Evolutionary conservation across 2,113 vertebrate genomes (phyloP).

Genomic region (Misgurnus mizolepis): DNA sequence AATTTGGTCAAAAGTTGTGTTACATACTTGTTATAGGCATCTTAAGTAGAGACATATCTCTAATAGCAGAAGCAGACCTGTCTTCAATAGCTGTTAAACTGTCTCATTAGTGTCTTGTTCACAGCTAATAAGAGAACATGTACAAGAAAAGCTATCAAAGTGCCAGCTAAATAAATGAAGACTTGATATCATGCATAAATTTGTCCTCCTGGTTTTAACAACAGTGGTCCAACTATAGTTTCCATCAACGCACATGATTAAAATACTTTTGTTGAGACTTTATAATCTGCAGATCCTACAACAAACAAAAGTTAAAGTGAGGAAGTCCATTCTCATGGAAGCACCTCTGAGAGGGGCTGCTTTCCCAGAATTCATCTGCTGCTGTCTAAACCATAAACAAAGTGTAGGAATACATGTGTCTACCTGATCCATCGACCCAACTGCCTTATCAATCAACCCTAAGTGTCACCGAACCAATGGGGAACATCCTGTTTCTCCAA

Average conservation of each 20-base stretch:
- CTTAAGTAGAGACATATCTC: conserved; percentile 26
- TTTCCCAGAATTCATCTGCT: conserved; percentile 27
- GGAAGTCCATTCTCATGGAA: background rate
- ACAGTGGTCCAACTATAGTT: background rate
- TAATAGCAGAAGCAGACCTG: conserved; percentile 35
- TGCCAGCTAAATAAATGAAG: conserved; percentile 49
- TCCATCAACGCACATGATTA: background rate
- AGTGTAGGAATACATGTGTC: conserved; percentile 49
- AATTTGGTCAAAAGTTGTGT: background rate
- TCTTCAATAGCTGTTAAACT: conserved; percentile 55
- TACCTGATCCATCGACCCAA: conserved; percentile 49
- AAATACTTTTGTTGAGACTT: background rate
- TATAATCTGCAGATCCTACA: conserved; percentile 25
- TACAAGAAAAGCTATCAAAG: conserved; percentile 42
- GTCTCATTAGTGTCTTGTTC: conserved; percentile 54
- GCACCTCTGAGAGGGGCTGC: background rate
- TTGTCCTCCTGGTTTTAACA: conserved; percentile 33
- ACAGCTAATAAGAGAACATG: conserved; percentile 59
- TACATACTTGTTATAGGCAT: background rate
- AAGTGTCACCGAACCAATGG: conserved; percentile 50
- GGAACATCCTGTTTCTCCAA: conserved; percentile 48
- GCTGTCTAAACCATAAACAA: conserved; percentile 57
- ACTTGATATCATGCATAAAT: conserved; percentile 56
- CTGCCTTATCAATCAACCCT: conserved; percentile 58
- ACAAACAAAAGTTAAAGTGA: background rate